phyloP scores from a whole-genome alignment of 2,888 invertebrate genomes.

The Temnothorax rugatulus region DNA sequence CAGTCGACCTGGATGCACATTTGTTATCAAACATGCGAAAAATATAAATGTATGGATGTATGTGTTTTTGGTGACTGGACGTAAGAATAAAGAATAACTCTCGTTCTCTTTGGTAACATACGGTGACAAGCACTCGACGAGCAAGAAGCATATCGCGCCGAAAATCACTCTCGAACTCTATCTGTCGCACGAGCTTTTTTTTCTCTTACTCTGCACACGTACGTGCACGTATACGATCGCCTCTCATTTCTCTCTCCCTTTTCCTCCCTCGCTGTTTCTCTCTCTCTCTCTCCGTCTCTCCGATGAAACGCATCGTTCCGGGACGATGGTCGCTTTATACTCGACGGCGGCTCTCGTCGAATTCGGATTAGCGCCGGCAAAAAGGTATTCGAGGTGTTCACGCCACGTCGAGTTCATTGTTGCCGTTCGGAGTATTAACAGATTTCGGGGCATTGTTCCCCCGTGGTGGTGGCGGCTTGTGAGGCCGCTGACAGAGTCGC shows the following conservation, averaged over 20 bases:
- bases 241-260: slow-evolving; percentile 19
- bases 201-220: slow-evolving; percentile 52
- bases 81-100: slow-evolving; percentile 69
- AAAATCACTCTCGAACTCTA: slow-evolving; percentile 78
- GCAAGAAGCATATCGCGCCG: slow-evolving; percentile 78
- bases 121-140: slow-evolving; percentile 74
- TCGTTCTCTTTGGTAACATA: slow-evolving; percentile 69
- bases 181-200: slow-evolving; percentile 55
- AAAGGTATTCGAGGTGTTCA: slow-evolving; percentile 83
- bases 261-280: slow-evolving; percentile 15
- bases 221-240: slow-evolving; percentile 1
- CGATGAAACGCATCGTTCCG: slow-evolving; percentile 76
- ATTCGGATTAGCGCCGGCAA: slow-evolving; percentile 84
- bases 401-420: slow-evolving; percentile 82
- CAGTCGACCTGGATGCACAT: background rate
- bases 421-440: slow-evolving; percentile 80
- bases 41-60: slow-evolving; percentile 33
- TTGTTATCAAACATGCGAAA: background rate
- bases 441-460: slow-evolving; percentile 81
- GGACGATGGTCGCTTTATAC: slow-evolving; percentile 81
- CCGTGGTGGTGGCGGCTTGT: slow-evolving; percentile 67
- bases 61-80: slow-evolving; percentile 57
- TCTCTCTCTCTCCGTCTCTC: slow-evolving; percentile 6
- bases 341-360: slow-evolving; percentile 73
- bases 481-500: slow-evolving; percentile 75